Evolutionary conservation across 2,797 vertebrate species (phyloP).

Genomic region (Masticophis lateralis): DNA sequence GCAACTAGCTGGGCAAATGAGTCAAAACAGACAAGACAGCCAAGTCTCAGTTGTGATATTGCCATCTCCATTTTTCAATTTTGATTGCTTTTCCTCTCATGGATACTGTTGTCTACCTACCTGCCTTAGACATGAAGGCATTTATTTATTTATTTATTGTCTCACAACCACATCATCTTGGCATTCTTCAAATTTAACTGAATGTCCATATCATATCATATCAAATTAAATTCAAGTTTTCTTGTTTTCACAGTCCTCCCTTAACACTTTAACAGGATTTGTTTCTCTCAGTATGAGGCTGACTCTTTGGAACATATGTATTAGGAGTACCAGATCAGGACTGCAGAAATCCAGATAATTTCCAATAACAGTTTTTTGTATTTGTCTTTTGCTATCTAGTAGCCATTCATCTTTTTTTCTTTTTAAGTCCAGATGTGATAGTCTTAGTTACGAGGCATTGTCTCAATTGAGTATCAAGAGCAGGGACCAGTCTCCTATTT

Average conservation of each 20-base stretch:
- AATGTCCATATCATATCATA: background rate
- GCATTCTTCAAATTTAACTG: background rate
- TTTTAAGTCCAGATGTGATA: background rate
- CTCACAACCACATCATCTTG: background rate
- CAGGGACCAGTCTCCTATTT: background rate
- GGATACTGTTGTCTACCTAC: background rate
- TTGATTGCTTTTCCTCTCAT: background rate
- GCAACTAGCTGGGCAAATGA: background rate
- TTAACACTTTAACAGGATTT: background rate
- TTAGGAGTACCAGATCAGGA: background rate
- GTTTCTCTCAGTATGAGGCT: background rate
- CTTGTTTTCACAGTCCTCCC: background rate
- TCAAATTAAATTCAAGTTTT: conserved; percentile 11
- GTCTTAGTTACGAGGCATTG: background rate
- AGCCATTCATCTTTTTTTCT: background rate
- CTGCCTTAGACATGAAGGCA: background rate
- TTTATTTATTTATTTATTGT: background rate
- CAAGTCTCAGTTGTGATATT: background rate
- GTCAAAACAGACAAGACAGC: background rate
- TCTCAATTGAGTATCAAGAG: conserved; percentile 20
- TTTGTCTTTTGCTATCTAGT: background rate
- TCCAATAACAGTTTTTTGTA: background rate
- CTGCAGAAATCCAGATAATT: background rate
- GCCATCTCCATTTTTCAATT: background rate
- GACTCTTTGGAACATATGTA: background rate